Conservation (phyloP, 2,888 invertebrate genomes). For the Noctua janthina region DNA sequence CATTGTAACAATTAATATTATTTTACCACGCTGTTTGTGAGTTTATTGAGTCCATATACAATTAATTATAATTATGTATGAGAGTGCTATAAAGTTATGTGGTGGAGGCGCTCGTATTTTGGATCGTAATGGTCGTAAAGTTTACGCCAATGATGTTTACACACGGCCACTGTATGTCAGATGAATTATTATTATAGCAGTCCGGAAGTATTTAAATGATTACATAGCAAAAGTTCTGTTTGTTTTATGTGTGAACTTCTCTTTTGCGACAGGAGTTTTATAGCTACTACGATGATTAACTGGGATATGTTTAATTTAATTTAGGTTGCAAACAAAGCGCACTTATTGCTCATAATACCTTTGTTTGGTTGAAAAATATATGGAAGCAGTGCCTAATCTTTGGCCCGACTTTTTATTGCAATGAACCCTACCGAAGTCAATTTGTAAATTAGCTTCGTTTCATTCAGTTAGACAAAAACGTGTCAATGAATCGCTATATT, state of each 20-base stretch:
- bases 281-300: background rate
- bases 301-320: background rate
- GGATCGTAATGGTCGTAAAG: slow-evolving; percentile 27
- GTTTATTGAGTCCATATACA: slow-evolving; percentile 19
- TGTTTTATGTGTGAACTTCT: background rate
- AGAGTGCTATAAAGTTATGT: slow-evolving; percentile 11
- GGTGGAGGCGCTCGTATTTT: slow-evolving; percentile 1
- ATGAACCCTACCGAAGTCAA: background rate
- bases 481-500: background rate
- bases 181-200: background rate
- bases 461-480: too few species aligned
- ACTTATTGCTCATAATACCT: background rate
- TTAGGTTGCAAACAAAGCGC: background rate
- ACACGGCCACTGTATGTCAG: background rate
- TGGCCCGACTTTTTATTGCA: background rate
- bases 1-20: slow-evolving; percentile 19
- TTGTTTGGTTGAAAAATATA: background rate
- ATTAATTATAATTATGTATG: slow-evolving; percentile 37
- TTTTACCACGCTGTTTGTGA: slow-evolving; percentile 7
- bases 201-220: background rate
- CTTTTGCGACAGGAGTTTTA: background rate
- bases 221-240: background rate
- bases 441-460: background rate
- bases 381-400: background rate
- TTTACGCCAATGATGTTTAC: slow-evolving; percentile 25